Evolutionary conservation across 2,113 vertebrate genomes (phyloP), one percentile per base, ranked within the genome.

Genomic region (Indicator indicator): DNA sequence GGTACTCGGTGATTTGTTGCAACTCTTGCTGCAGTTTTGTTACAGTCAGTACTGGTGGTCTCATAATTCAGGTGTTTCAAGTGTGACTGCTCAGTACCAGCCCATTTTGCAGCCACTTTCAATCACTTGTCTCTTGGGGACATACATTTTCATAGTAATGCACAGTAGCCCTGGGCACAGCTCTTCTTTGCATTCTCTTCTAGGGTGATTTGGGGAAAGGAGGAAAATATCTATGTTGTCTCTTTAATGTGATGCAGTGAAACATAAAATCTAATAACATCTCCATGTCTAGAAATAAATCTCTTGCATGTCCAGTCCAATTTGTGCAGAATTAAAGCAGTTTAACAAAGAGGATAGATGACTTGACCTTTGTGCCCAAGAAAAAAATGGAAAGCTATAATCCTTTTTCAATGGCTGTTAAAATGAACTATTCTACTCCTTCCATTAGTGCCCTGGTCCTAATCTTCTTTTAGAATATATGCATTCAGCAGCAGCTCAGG

Each of bases 341-440:
- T 96, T 93, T 93, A 93, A 84, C 42, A 40, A 58, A 89, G 52
- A 36, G 32, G 42, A 21, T 58, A 44, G 64, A 83, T 92, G 63
- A 68, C 50, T 88, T 93, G 80, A 94, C 90, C 83, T 90, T 90
- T 83, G 75, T 88, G 46, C 63, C 36, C 63, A 76, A 42, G 64
- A 67, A 63, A 67, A 44, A 92, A 87, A 85, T 84, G 63, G 80
- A 86, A 94, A 82, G 52, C 65, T 78, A 38, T 73, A 90, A 95
- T 93, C 74, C 52, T 91, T 95, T 96, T 80, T 76, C 67, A 84
- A 0, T 42, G 56, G 42, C 81, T 80, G 70, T 92, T 94, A 94
- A 90, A 96, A 93, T 68, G 89, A 95, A 63, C 83, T 56, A 17
- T 92, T 88, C 52, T 90, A 9, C 52, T 93, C 60, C 40, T 79